Percentiles rank a stretch among this genome's conserved stretches.
Evolutionary conservation across 2,888 invertebrate genomes (phyloP).

Genomic region (Mesorhabditis belari): DNA sequence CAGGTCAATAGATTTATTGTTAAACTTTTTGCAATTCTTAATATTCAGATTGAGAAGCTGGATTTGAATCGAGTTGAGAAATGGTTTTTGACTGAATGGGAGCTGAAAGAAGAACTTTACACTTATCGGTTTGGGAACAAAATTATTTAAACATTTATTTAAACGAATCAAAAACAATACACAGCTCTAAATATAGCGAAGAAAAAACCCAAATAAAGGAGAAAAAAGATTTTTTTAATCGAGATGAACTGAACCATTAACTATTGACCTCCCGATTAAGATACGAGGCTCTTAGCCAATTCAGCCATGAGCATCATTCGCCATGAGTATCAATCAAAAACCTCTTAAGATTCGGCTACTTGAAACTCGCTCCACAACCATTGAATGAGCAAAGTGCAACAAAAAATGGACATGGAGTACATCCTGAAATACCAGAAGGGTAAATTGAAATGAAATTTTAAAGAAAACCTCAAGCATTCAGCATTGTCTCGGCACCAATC

Average conservation of each 20-base stretch:
- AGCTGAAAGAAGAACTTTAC: slow-evolving; percentile 34
- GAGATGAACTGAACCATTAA: too few species aligned
- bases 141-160: too few species aligned
- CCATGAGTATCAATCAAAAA: too few species aligned
- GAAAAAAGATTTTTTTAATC: too few species aligned
- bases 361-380: slow-evolving; percentile 38
- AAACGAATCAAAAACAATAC: too few species aligned
- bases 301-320: too few species aligned
- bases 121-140: slow-evolving; percentile 28
- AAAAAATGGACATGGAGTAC: neutral
- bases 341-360: slow-evolving; percentile 33
- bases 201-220: too few species aligned
- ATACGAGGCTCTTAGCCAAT: too few species aligned
- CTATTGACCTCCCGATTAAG: too few species aligned
- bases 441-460: neutral
- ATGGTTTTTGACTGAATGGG: slow-evolving; percentile 37
- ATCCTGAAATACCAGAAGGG: slow-evolving; percentile 9
- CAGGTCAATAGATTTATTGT: neutral
- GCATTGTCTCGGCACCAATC: slow-evolving; percentile 41
- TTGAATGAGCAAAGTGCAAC: slow-evolving; percentile 6
- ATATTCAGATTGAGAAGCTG: slow-evolving; percentile 11
- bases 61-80: slow-evolving; percentile 36
- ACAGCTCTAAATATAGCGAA: too few species aligned
- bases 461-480: slow-evolving; percentile 5
- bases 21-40: neutral